Conservation (phyloP, 1,140 invertebrate genomes). For the Caerostris extrusa region DNA sequence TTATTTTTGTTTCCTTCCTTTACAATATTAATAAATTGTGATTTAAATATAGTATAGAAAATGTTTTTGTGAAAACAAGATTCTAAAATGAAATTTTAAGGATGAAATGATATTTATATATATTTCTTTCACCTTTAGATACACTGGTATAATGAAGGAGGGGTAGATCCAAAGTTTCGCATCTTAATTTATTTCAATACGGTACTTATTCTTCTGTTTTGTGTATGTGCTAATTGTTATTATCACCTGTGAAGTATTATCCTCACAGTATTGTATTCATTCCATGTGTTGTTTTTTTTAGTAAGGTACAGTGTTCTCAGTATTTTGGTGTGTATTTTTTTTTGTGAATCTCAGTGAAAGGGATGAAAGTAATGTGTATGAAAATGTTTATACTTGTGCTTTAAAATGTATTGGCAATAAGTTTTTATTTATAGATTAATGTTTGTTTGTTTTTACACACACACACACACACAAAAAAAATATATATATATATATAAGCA, state of each 20-base stretch:
- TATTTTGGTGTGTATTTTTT: neutral
- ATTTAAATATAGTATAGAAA: neutral
- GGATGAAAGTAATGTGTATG: neutral
- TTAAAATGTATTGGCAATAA: no score
- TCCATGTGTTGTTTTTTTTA: neutral
- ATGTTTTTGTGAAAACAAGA: neutral
- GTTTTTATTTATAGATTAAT: no score
- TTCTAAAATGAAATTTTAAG: no score
- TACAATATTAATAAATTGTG: neutral
- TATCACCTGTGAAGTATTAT: constrained; percentile 50
- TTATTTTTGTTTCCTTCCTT: neutral
- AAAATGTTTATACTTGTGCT: constrained; percentile 9
- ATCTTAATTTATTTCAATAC: constrained; percentile 75
- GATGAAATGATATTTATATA: no score
- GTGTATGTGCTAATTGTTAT: constrained; percentile 74
- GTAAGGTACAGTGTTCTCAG: constrained; percentile 15
- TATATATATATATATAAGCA: no score
- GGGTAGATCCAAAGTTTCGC: constrained; percentile 75
- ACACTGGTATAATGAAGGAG: constrained; percentile 76
- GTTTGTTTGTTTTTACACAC: no score
- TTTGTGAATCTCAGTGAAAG: constrained; percentile 12
- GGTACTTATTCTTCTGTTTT: constrained; percentile 72
- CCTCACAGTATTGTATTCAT: constrained; percentile 16
- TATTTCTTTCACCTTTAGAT: constrained; percentile 51
- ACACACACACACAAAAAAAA: no score